Conservation (phyloP, 2,797 vertebrate genomes). For the Pygocentrus nattereri region DNA sequence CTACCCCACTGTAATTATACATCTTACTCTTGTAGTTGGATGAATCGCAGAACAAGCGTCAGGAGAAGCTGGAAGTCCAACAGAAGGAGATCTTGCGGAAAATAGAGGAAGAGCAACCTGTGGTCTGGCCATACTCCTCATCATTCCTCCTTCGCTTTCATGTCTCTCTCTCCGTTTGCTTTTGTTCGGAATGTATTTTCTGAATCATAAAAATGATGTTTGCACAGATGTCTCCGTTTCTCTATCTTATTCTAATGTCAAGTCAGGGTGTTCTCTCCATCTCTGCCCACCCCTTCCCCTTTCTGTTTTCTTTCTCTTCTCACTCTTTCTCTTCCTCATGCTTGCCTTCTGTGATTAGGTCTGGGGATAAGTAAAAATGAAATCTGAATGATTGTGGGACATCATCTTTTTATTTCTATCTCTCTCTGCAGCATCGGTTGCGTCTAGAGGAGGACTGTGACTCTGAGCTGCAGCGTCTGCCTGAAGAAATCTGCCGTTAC, state of each 20-base stretch:
- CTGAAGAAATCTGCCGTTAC: constrained; percentile 80
- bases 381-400: no score
- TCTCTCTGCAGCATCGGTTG: constrained; percentile 71
- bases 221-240: not conserved
- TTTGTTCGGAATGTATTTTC: not conserved
- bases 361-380: no score
- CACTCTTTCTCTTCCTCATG: not conserved
- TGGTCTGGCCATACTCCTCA: constrained; percentile 71
- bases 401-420: not conserved
- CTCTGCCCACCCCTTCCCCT: not conserved
- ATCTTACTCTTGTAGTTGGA: constrained; percentile 78
- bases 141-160: not conserved
- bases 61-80: constrained; percentile 77
- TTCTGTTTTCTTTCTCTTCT: not conserved
- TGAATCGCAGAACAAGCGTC: constrained; percentile 83
- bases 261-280: not conserved
- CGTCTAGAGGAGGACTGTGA: constrained; percentile 76
- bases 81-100: constrained; percentile 83
- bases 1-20: not conserved
- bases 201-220: not conserved
- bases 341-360: not conserved
- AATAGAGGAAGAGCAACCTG: constrained; percentile 79
- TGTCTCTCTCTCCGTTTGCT: not conserved
- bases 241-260: not conserved
- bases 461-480: constrained; percentile 73